Conservation (phyloP, 2,113 vertebrate genomes). For the Erythrolamprus reginae region DNA sequence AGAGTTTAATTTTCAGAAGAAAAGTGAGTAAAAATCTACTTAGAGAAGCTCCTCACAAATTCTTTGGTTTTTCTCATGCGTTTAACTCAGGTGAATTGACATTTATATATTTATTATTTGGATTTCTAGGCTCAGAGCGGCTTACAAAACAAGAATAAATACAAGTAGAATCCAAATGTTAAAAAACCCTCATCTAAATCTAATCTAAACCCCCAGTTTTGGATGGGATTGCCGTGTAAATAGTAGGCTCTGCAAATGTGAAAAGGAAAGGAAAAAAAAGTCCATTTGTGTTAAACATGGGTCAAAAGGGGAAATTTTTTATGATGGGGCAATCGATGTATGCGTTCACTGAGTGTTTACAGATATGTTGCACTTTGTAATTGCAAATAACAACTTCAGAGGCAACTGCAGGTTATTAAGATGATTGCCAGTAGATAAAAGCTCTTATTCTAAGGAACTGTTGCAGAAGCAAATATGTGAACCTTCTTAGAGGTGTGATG, state of each 20-base stretch:
- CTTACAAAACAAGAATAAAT: no score
- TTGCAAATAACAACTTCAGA: not conserved
- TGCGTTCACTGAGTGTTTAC: no score
- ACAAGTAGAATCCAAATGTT: no score
- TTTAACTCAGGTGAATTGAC: not conserved
- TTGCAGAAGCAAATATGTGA: not conserved
- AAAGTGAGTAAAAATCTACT: not conserved
- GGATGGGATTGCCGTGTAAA: not conserved
- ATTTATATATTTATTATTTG: no score
- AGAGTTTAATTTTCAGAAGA: not conserved
- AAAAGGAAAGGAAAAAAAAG: no score
- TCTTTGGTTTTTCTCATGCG: not conserved
- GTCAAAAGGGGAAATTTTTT: not conserved
- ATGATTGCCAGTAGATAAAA: not conserved
- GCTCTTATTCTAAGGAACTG: not conserved
- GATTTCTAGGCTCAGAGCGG: no score
- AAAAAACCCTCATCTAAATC: no score
- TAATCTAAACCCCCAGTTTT: no score
- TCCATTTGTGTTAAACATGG: not conserved
- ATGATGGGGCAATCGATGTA: not conserved
- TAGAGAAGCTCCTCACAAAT: not conserved
- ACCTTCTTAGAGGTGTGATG: not conserved
- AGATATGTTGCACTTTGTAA: not conserved
- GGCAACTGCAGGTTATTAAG: not conserved
- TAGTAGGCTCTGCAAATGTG: not conserved